phyloP scores from a whole-genome alignment of 1,140 invertebrate species.

The Drosophila watanabei region DNA sequence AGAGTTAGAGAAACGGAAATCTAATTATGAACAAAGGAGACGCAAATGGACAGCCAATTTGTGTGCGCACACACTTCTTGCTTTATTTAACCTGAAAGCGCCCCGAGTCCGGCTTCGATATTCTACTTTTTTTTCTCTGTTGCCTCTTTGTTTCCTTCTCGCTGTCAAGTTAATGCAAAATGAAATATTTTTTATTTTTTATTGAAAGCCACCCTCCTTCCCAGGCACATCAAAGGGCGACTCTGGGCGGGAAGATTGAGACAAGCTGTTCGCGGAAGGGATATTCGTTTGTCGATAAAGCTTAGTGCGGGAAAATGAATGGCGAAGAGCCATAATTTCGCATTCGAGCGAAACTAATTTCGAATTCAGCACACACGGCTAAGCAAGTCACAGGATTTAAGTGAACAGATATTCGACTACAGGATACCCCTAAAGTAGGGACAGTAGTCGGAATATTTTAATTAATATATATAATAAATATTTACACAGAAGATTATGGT shows the following conservation, averaged over 20 bases:
- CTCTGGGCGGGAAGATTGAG: constrained; percentile 10
- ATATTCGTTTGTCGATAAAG: constrained; percentile 43
- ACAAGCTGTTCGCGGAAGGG: constrained; percentile 15
- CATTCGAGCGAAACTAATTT: constrained; percentile 49
- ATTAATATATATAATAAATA: background rate
- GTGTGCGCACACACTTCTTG: constrained; percentile 48
- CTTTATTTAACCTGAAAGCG: constrained; percentile 50
- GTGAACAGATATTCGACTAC: background rate
- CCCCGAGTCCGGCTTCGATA: constrained; percentile 41
- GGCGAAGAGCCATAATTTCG: constrained; percentile 35
- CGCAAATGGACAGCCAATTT: constrained; percentile 69
- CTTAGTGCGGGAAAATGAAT: constrained; percentile 16
- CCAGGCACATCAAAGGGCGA: constrained; percentile 26
- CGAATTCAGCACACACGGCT: constrained; percentile 52
- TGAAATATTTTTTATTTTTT: constrained; percentile 70
- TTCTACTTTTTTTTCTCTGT: constrained; percentile 14
- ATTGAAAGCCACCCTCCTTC: constrained; percentile 23
- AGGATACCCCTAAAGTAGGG: background rate
- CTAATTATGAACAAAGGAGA: constrained; percentile 63
- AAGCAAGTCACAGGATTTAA: constrained; percentile 8
- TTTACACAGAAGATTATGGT: background rate
- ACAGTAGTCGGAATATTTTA: background rate
- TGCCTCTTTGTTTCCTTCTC: constrained; percentile 17
- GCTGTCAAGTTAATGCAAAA: constrained; percentile 51
- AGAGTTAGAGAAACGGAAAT: constrained; percentile 54